Conservation (phyloP, 2,888 invertebrate genomes). For the Eristalis tenax region DNA sequence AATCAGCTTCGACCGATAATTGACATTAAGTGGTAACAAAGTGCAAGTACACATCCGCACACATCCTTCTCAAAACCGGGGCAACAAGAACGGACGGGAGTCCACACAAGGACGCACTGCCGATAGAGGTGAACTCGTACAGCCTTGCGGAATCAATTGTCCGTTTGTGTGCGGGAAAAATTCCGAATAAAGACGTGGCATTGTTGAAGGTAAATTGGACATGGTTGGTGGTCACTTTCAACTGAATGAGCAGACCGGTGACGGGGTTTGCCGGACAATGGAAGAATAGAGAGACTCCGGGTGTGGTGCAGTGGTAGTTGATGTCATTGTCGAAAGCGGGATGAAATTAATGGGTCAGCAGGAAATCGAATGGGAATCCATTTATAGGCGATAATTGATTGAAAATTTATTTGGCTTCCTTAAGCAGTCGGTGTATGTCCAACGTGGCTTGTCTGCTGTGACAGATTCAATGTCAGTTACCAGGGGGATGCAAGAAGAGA, state of each 20-base stretch:
- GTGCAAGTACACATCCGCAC: conserved; percentile 17
- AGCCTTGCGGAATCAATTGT: conserved; percentile 43
- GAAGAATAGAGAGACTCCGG: conserved; percentile 22
- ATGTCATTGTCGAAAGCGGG: conserved; percentile 30
- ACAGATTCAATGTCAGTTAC: neutral
- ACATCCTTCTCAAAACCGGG: neutral
- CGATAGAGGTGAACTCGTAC: conserved; percentile 19
- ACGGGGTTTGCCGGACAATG: conserved; percentile 1
- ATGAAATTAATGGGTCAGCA: conserved; percentile 45
- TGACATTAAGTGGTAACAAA: conserved; percentile 58
- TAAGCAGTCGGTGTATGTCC: neutral
- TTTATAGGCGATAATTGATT: neutral
- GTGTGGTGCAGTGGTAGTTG: conserved; percentile 7
- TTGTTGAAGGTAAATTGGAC: conserved; percentile 60
- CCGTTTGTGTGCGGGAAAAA: conserved; percentile 34
- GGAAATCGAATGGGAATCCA: conserved; percentile 37
- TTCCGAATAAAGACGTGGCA: conserved; percentile 39
- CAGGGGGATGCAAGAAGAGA: neutral
- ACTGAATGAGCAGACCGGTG: conserved; percentile 21
- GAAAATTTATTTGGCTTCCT: conserved; percentile 2
- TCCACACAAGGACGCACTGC: conserved; percentile 43
- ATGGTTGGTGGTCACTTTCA: conserved; percentile 57
- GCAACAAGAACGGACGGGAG: conserved; percentile 8
- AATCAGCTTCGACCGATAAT: conserved; percentile 60
- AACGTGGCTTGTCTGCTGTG: neutral